A percentile compares a stretch with the other conserved stretches of the same genome.
Conservation (phyloP, 2,888 invertebrate genomes). For the Xanthorhoe designata region DNA sequence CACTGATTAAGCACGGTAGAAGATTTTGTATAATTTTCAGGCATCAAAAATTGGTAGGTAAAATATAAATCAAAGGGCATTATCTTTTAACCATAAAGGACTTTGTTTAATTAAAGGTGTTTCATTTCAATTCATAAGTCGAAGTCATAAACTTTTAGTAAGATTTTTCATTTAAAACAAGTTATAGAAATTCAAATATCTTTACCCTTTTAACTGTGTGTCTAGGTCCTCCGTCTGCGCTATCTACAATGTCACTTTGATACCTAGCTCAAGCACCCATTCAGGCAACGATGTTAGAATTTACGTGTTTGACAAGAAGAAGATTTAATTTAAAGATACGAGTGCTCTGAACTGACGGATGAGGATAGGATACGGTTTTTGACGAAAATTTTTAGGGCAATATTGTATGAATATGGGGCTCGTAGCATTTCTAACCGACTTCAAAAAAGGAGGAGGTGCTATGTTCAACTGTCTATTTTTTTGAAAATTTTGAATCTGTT, state of each 20-base stretch:
- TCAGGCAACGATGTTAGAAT: conserved; percentile 3
- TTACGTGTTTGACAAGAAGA: conserved; percentile 22
- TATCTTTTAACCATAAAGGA: too few relatives aligned
- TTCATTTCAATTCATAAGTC: too few relatives aligned
- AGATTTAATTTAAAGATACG: conserved; percentile 36
- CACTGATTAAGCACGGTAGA: neutral
- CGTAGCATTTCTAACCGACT: too few relatives aligned
- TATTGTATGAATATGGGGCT: too few relatives aligned
- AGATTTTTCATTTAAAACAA: too few relatives aligned
- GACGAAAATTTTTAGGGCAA: neutral
- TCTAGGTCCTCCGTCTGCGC: neutral
- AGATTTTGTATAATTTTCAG: neutral
- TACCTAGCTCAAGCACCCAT: conserved; percentile 10
- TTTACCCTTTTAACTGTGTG: neutral
- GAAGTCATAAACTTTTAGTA: too few relatives aligned
- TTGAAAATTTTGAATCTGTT: too few relatives aligned
- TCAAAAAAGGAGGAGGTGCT: too few relatives aligned
- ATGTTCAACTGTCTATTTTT: too few relatives aligned
- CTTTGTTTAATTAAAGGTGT: too few relatives aligned
- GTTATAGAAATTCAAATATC: neutral
- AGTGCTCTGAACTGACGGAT: conserved; percentile 13
- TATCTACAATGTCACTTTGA: conserved; percentile 9
- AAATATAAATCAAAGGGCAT: too few relatives aligned
- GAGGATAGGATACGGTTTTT: neutral
- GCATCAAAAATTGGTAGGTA: too few relatives aligned